Evolutionary conservation across 2,888 invertebrate genomes (phyloP).

Genomic region (Escarpia spicata): DNA sequence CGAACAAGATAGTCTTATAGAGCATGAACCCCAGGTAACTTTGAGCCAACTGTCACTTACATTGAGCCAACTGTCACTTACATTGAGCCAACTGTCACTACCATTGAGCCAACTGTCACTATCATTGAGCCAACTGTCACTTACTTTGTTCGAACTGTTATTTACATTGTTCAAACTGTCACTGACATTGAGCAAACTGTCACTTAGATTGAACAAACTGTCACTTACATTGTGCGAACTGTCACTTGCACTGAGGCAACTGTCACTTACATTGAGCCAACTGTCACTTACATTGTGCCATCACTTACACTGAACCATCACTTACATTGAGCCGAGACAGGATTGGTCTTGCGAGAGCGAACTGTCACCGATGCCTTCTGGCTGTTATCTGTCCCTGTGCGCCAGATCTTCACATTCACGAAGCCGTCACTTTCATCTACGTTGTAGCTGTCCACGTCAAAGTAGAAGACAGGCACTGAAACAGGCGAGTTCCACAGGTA

Average conservation of each 20-base stretch:
- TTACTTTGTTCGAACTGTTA: slow-evolving; percentile 32
- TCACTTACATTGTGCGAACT: slow-evolving; percentile 42
- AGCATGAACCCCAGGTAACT: neutral
- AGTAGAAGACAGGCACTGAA: slow-evolving; percentile 62
- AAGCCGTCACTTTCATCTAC: slow-evolving; percentile 62
- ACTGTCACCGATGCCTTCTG: slow-evolving; percentile 60
- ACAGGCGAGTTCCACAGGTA: slow-evolving; percentile 23
- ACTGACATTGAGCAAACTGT: slow-evolving; percentile 42
- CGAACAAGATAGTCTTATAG: too few species aligned
- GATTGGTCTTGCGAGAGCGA: slow-evolving; percentile 49
- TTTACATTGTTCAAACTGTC: slow-evolving; percentile 51
- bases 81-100: slow-evolving; percentile 38
- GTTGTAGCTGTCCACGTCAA: slow-evolving; percentile 52
- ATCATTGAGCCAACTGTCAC: slow-evolving; percentile 28
- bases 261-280: neutral
- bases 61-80: slow-evolving; percentile 53
- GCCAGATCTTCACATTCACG: slow-evolving; percentile 58
- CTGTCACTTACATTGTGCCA: slow-evolving; percentile 42
- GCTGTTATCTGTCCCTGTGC: slow-evolving; percentile 62
- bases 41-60: slow-evolving; percentile 29
- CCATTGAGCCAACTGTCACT: neutral
- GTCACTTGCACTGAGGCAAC: slow-evolving; percentile 26
- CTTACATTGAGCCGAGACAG: neutral
- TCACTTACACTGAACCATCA: slow-evolving; percentile 43
- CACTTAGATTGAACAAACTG: slow-evolving; percentile 46